Evolutionary conservation across 2,113 vertebrate species (phyloP).

Genomic region (Sorex fumeus): DNA sequence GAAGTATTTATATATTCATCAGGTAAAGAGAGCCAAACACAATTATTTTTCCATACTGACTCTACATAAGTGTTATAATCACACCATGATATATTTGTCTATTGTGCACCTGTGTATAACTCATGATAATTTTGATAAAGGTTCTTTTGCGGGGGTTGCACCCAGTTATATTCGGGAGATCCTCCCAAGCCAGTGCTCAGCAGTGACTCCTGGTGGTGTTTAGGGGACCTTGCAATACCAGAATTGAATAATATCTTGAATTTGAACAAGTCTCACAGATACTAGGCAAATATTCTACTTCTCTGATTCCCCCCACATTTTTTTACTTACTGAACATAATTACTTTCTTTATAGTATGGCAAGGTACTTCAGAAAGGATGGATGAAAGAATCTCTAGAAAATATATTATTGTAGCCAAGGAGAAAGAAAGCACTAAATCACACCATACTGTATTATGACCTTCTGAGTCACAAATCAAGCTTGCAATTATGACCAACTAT

Average conservation of each 20-base stretch:
- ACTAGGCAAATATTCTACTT: too few relatives aligned
- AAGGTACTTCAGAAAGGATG: background rate
- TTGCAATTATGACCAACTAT: background rate
- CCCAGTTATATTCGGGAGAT: too few relatives aligned
- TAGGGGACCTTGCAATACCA: too few relatives aligned
- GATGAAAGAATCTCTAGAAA: background rate
- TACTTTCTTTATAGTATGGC: background rate
- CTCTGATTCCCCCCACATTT: too few relatives aligned
- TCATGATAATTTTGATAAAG: background rate
- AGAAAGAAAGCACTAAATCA: background rate
- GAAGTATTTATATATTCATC: slow-evolving; percentile 24
- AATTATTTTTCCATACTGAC: slow-evolving; percentile 64
- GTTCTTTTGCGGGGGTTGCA: too few relatives aligned
- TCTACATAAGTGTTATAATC: background rate
- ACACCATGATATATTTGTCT: background rate
- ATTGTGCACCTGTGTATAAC: background rate
- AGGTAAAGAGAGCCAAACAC: background rate
- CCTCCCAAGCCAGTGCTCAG: too few relatives aligned
- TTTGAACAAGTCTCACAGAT: too few relatives aligned
- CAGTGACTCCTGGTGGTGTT: too few relatives aligned
- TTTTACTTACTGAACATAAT: background rate
- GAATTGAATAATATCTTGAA: too few relatives aligned
- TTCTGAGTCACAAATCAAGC: background rate
- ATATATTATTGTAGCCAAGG: background rate
- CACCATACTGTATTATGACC: background rate